phyloP scores from a whole-genome alignment of 2,797 vertebrate species.

The Anguilla obscura region DNA sequence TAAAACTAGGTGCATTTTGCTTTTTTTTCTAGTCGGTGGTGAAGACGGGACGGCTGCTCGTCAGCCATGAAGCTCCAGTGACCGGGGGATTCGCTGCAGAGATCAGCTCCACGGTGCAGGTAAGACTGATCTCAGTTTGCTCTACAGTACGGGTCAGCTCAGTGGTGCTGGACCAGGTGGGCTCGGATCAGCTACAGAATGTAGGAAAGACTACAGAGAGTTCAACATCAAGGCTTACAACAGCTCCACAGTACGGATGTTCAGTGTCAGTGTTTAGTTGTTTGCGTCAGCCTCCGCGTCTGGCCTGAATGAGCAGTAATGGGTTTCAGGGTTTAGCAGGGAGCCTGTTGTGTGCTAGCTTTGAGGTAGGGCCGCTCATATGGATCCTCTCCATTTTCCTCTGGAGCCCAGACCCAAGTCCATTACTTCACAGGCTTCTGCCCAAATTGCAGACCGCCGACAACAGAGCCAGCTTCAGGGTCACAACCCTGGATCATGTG shows the following conservation, averaged over 20 bases:
- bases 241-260: not conserved
- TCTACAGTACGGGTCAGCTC: not conserved
- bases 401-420: not conserved
- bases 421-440: not conserved
- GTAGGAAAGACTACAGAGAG: not conserved
- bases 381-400: not conserved
- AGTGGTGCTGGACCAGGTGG: not conserved
- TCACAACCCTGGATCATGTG: not conserved
- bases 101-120: conserved; percentile 95
- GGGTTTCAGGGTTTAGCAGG: not conserved
- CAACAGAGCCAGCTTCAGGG: not conserved
- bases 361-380: not conserved
- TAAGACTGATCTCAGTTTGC: conserved; percentile 58
- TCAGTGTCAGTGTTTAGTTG: not conserved
- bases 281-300: not conserved
- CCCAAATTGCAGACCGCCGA: not conserved
- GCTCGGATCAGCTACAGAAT: not conserved
- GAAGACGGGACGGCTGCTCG: conserved; percentile 91
- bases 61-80: conserved; percentile 95
- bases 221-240: not conserved
- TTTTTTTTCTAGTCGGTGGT: conserved; percentile 80
- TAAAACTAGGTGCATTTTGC: conserved; percentile 27
- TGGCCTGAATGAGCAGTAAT: not conserved
- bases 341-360: not conserved
- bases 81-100: conserved; percentile 96